Evolutionary conservation across 2,888 invertebrate species (phyloP).

Genomic region (Criorhina ranunculi): DNA sequence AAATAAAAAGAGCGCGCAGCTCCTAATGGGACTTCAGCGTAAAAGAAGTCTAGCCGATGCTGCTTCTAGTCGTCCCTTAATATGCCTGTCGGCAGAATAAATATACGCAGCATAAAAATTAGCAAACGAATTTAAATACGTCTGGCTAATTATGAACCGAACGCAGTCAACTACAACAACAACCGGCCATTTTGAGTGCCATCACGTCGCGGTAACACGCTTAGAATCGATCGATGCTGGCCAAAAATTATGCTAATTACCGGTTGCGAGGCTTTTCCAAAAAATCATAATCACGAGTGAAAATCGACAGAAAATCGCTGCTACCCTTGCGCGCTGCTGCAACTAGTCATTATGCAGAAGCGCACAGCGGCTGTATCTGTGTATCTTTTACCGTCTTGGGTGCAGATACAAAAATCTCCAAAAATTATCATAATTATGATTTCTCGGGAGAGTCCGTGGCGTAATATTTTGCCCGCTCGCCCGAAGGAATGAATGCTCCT

Average conservation of each 20-base stretch:
- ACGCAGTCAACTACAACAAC: conserved; percentile 42
- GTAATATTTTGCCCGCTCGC: conserved; percentile 51
- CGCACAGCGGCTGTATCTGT: conserved; percentile 32
- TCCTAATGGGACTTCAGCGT: conserved; percentile 46
- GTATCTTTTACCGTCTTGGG: conserved; percentile 18
- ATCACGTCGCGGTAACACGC: conserved; percentile 65
- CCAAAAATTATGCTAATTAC: conserved; percentile 78
- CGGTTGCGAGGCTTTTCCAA: conserved; percentile 69
- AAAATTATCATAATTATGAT: conserved; percentile 74
- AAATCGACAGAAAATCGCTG: conserved; percentile 65
- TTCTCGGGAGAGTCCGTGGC: conserved; percentile 59
- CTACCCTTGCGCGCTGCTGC: conserved; percentile 49
- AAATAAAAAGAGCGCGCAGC: not conserved
- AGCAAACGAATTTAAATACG: conserved; percentile 74
- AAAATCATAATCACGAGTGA: conserved; percentile 74
- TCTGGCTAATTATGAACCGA: conserved; percentile 71
- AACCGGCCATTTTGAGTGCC: conserved; percentile 41
- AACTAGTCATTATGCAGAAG: conserved; percentile 73
- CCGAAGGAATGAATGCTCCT: conserved; percentile 61
- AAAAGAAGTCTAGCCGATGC: conserved; percentile 66
- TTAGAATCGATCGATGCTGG: conserved; percentile 65
- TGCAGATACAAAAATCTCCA: conserved; percentile 63
- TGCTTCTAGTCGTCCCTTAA: conserved; percentile 51
- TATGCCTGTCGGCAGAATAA: conserved; percentile 44
- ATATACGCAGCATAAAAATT: conserved; percentile 62